Percentiles rank a stretch among this genome's conserved stretches.
Evolutionary conservation across 2,888 invertebrate genomes (phyloP).

Genomic region (Steromphala cineraria): DNA sequence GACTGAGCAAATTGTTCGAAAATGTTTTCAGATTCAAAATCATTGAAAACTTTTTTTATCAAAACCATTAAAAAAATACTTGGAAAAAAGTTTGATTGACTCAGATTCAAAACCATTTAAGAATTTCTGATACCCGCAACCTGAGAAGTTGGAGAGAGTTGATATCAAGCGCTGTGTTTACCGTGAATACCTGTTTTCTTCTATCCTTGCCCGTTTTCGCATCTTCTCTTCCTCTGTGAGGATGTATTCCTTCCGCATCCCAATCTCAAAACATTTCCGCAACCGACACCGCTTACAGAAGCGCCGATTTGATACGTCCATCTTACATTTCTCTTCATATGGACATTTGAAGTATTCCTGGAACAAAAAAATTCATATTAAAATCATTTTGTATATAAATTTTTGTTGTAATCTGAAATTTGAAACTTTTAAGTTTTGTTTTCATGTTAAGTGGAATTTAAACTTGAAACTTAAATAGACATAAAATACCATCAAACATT

Average conservation of each 20-base stretch:
- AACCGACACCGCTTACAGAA: conserved; percentile 98
- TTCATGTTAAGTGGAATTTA: no score
- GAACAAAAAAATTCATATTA: conserved; percentile 20
- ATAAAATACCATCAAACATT: no score
- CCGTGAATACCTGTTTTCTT: conserved; percentile 84
- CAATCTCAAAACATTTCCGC: conserved; percentile 94
- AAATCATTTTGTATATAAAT: background rate
- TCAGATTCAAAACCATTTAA: no score
- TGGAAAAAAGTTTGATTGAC: no score
- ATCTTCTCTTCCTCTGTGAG: conserved; percentile 93
- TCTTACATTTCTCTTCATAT: conserved; percentile 93
- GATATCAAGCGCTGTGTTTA: conserved; percentile 10
- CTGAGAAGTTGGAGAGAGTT: background rate
- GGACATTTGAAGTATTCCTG: conserved; percentile 88
- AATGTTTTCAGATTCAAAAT: no score
- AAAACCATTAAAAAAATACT: no score
- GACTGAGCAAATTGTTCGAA: no score
- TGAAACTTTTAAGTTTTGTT: no score
- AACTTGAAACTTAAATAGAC: no score
- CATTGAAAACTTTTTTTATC: no score
- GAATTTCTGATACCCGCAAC: background rate
- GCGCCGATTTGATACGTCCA: conserved; percentile 92
- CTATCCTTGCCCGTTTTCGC: conserved; percentile 89
- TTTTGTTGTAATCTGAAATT: no score
- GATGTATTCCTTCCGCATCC: conserved; percentile 98